phyloP scores from a whole-genome alignment of 2,113 vertebrate genomes.

The Eurypyga helias region DNA sequence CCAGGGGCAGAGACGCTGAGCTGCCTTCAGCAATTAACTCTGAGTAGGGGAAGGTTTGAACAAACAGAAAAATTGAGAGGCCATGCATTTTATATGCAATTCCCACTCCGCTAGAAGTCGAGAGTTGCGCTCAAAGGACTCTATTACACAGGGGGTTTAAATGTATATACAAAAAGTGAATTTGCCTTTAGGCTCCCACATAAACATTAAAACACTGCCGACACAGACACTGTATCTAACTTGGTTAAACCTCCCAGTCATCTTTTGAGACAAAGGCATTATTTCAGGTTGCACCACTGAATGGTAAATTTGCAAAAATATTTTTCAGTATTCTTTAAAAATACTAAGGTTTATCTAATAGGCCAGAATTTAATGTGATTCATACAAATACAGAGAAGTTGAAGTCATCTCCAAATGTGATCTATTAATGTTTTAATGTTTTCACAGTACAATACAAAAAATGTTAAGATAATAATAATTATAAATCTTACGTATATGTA shows the following conservation, averaged over 20 bases:
- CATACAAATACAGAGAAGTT: background rate
- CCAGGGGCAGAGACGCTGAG: background rate
- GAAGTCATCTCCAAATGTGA: background rate
- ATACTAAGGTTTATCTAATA: background rate
- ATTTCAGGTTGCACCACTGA: background rate
- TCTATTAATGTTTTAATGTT: background rate
- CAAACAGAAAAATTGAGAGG: constrained; percentile 53
- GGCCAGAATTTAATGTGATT: background rate
- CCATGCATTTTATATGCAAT: constrained; percentile 75
- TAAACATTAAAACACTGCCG: constrained; percentile 54
- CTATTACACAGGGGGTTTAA: constrained; percentile 36
- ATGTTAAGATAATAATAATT: background rate
- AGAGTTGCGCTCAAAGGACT: constrained; percentile 82
- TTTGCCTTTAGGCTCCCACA: constrained; percentile 70
- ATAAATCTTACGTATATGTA: background rate
- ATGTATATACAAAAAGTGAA: constrained; percentile 30
- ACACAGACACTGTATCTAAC: background rate
- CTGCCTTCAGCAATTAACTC: constrained; percentile 31
- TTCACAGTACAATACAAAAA: background rate
- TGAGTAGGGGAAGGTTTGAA: constrained; percentile 59
- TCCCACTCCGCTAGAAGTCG: constrained; percentile 71
- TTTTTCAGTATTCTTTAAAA: background rate
- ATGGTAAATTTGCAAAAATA: background rate
- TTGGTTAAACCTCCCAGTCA: constrained; percentile 29
- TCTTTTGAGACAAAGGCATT: background rate